Evolutionary conservation across 2,888 invertebrate species (phyloP).

Genomic region (Drosophila austrosaltans): DNA sequence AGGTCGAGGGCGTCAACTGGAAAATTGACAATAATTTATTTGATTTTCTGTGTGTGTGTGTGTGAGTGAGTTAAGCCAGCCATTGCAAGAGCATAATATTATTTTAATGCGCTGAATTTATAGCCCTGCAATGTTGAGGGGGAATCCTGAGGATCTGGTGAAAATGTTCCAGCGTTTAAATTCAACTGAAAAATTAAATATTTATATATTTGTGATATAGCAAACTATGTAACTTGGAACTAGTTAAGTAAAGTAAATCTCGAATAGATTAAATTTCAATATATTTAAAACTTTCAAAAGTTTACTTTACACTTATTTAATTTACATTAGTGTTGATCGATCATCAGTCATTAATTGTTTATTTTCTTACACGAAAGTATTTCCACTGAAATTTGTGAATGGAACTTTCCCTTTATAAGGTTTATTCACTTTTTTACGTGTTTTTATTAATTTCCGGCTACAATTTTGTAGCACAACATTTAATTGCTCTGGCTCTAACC

Average conservation of each 20-base stretch:
- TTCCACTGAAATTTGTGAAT: neutral
- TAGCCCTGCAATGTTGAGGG: conserved; percentile 40
- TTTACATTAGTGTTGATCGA: too few relatives aligned
- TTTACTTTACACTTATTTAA: too few relatives aligned
- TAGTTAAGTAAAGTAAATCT: too few relatives aligned
- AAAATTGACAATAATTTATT: conserved; percentile 81
- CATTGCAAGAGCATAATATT: conserved; percentile 54
- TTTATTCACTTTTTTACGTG: conserved; percentile 27
- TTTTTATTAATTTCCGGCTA: conserved; percentile 63
- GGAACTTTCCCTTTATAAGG: neutral
- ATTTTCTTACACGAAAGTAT: neutral
- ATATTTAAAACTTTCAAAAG: too few relatives aligned
- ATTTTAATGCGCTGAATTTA: conserved; percentile 75
- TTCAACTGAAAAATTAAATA: neutral
- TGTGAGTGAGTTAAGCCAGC: conserved; percentile 49
- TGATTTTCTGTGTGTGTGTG: conserved; percentile 50
- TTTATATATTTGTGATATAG: too few relatives aligned
- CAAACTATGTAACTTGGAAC: too few relatives aligned
- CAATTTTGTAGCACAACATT: conserved; percentile 77
- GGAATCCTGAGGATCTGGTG: neutral
- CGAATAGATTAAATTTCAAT: too few relatives aligned
- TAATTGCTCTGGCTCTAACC: conserved; percentile 68
- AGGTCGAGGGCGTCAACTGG: conserved; percentile 60
- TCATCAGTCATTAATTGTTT: too few relatives aligned
- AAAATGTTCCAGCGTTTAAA: neutral